Base-by-base conservation (phyloP, 64 coral and sea anemone genomes). In the Montipora foliosa region DNA sequence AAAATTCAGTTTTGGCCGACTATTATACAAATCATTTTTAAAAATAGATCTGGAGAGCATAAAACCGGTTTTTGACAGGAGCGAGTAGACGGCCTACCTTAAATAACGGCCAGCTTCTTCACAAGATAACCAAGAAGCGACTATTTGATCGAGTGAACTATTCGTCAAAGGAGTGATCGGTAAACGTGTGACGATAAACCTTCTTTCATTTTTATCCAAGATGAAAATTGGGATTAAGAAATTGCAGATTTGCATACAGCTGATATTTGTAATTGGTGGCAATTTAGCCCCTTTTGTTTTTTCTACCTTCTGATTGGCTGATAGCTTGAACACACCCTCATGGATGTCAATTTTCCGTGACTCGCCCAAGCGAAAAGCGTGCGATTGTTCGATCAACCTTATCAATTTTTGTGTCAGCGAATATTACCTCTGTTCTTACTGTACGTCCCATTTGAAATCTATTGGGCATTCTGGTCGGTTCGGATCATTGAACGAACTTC, bases 201-300 rank as follows among this genome's bases (percentile, higher is more conserved):
- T 53, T 53, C 21, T 1, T 25, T 64, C 25, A 49, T 15, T 6
- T 6, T 7, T 5, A 53, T 20, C 24, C 22, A 2, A 84, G 12
- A 48, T 12, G 5, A 84, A 73, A 46, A n/a, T 78, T 76, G n/a
- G 10, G 74, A 76, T 87, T 25, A 59, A 76, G 76, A 24, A 86
- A 16, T 69, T 75, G 67, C 51, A 62, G 84, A 93, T 71, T 48
- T 75, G 25, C 49, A 78, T 71, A 61, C 53, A 58, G 83, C 58
- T 72, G 52, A 87, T 88, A 89, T 94, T 47, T 9, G 75, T 87
- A 79, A 79, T 92, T 80, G 55, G 83, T 80, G 89, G 78, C 67
- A 75, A 82, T 51, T 77, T 96, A 84, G 82, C 90, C 84, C 64
- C 84, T 67, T 89, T 96, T 92, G 90, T 96, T 46, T 57, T 89